Conservation (phyloP, 2,113 vertebrate species). For the Misgurnus mizolepis region DNA sequence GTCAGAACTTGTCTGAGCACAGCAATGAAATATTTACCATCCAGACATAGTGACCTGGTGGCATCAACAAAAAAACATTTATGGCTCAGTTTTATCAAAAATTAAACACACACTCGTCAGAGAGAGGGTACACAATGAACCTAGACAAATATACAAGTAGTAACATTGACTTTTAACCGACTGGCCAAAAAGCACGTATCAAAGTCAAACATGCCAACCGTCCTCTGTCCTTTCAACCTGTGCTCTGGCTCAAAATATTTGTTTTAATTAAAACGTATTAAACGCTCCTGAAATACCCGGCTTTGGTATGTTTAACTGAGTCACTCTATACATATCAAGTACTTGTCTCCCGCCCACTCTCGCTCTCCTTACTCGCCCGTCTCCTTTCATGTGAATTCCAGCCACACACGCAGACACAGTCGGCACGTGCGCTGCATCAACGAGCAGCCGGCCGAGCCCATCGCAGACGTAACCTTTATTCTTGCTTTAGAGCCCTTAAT, state of each 20-base stretch:
- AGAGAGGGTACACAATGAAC: slow-evolving; percentile 30
- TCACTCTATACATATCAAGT: slow-evolving; percentile 60
- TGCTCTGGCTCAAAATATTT: slow-evolving; percentile 41
- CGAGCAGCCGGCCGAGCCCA: slow-evolving; percentile 49
- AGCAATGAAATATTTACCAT: slow-evolving; percentile 46
- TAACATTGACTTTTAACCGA: not conserved
- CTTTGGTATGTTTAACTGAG: slow-evolving; percentile 58
- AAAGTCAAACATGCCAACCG: slow-evolving; percentile 1
- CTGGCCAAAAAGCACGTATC: slow-evolving; percentile 10
- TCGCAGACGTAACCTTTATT: slow-evolving; percentile 52
- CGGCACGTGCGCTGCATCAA: slow-evolving; percentile 58
- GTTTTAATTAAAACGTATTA: slow-evolving; percentile 55
- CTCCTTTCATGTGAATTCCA: slow-evolving; percentile 60
- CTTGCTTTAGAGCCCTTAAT: slow-evolving; percentile 54
- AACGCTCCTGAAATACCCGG: slow-evolving; percentile 54
- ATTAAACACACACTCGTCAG: slow-evolving; percentile 47
- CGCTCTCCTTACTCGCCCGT: slow-evolving; percentile 27
- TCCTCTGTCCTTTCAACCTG: slow-evolving; percentile 22
- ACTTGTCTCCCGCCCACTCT: slow-evolving; percentile 47
- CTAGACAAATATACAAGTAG: slow-evolving; percentile 43
- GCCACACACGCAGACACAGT: slow-evolving; percentile 56
- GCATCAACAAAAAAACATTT: slow-evolving; percentile 41
- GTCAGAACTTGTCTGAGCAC: not conserved
- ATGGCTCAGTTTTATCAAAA: slow-evolving; percentile 48
- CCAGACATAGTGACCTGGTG: slow-evolving; percentile 35